Base-by-base conservation (phyloP, 2,888 invertebrate genomes). In the Tiphia femorata region DNA sequence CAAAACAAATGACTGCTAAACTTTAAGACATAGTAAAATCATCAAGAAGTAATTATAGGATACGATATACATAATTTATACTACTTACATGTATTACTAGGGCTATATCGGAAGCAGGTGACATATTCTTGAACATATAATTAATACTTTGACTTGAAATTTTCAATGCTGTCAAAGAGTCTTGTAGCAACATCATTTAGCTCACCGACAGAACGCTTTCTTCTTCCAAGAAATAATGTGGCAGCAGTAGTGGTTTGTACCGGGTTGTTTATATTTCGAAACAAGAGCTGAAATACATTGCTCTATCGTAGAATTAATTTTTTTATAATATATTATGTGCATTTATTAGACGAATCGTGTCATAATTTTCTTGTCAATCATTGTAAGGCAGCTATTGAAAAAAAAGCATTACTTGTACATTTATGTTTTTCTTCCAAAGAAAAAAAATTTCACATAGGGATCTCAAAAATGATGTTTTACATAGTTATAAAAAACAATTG, bases 171-270 rank as follows among this genome's bases (percentile, higher is more conserved):
- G 17, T 17, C 62, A 27, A 80, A 64, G 47, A 82, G 76, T 49
- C 73, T 70, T n/a, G 58, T 59, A 1, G 72, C 60, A 12, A 80
- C 72, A 4, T 81, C 75, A 3, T 64, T 67, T 2, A 74, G 51
- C 43, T 72, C 43, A 5, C 69, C 63, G 3, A 62, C 21, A 1
- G 81, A 81, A 64, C 77, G 65, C 64, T 73, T 80, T 42, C 66
- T 79, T 64, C 75, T 76, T 2, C 82, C 82, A 21, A 80, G 59
- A 14, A 79, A 49, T 21, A 82, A 47, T 0, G 80, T 75, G 7
- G 62, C 16, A 6, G 43, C 58, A 1, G 60, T 53, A 6, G 62
- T 58, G 6, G 52, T 56, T 14, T 56, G 16, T 21, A 21, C 23
- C 8, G 57, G 20, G 27, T 52, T 74, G n/a, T 56, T 70, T 21